Evolutionary conservation across 2,797 vertebrate species (phyloP), one percentile per base, ranked within the genome.

Genomic region (Chaunax sp.): DNA sequence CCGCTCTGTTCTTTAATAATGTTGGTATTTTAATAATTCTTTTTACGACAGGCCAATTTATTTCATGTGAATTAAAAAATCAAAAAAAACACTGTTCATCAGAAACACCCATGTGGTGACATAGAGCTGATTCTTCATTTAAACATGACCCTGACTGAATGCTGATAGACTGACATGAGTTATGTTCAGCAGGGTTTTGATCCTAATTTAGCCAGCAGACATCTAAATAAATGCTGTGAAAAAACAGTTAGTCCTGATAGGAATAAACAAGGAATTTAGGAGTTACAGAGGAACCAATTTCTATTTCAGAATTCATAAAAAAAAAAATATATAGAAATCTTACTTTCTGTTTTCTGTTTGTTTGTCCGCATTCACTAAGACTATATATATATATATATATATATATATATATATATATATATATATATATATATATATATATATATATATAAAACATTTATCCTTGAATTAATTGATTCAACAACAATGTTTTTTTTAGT

Each of bases 151-250:
- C 54, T 18, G 26, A 63, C 80, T 56, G 63, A 56, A 53, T 38
- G 58, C 28, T 43, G 59, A 74, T 35, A 69, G 59, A 71, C 30
- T 57, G 61, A 57, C 59, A 47, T n/a, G 55, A 45, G 76, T 47
- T 43, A 26, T 22, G n/a, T 53, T 40, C 28, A 54, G 70, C 6
- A 14, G 35, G 13, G 6, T 37, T 43, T 41, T 79, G 59, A 81
- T 77, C 68, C 19, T 2, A 53, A 57, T 69, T 59, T 19, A 56
- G 64, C 19, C 10, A 20, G 28, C 64, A 35, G n/a, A 43, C 19
- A 14, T 60, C 46, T 65, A 72, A 74, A 85, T 66, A 63, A 88
- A 81, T 26, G 35, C 18, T 3, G 10, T 16, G 55, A 72, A 83
- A 30, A 78, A 70, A 64, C 75, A 74, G 52, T 79, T 41, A 77